Evolutionary conservation across 2,113 vertebrate genomes (phyloP).

Genomic region (Sakesphorus luctuosus): DNA sequence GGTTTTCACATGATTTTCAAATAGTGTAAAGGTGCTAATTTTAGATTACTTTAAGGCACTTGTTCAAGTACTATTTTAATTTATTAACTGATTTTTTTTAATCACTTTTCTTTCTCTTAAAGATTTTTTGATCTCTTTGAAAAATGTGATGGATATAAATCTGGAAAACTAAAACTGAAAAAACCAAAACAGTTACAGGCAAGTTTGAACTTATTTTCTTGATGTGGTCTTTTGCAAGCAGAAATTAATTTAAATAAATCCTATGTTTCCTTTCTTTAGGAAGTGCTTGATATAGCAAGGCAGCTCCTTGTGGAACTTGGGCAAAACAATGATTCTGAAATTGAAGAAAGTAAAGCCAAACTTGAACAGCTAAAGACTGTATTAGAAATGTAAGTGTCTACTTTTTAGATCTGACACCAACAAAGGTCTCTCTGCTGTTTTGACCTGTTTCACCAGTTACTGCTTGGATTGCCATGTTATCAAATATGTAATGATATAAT

Average conservation of each 20-base stretch:
- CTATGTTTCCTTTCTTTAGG: conserved; percentile 65
- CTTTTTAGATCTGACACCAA: neutral
- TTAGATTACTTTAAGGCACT: neutral
- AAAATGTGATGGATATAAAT: conserved; percentile 89
- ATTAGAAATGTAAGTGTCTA: conserved; percentile 85
- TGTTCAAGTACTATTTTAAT: neutral
- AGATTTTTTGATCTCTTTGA: conserved; percentile 94
- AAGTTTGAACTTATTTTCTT: conserved; percentile 52
- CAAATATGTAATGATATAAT: neutral
- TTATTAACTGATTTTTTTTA: neutral
- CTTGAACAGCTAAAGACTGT: conserved; percentile 92
- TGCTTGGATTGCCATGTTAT: neutral
- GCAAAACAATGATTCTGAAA: conserved; percentile 91
- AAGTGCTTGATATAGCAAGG: conserved; percentile 89
- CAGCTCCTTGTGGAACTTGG: conserved; percentile 87
- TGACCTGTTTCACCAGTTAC: neutral
- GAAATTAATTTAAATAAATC: neutral
- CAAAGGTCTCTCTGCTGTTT: neutral
- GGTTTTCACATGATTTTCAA: neutral
- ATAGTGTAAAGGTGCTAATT: neutral
- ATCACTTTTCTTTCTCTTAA: conserved; percentile 24
- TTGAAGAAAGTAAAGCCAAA: conserved; percentile 92
- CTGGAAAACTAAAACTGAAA: conserved; percentile 89
- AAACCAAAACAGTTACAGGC: conserved; percentile 90
- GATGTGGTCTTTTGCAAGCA: neutral